Percentiles rank a stretch among this genome's conserved stretches.
Conservation (phyloP, 2,888 invertebrate genomes). For the Diarsia brunnea region DNA sequence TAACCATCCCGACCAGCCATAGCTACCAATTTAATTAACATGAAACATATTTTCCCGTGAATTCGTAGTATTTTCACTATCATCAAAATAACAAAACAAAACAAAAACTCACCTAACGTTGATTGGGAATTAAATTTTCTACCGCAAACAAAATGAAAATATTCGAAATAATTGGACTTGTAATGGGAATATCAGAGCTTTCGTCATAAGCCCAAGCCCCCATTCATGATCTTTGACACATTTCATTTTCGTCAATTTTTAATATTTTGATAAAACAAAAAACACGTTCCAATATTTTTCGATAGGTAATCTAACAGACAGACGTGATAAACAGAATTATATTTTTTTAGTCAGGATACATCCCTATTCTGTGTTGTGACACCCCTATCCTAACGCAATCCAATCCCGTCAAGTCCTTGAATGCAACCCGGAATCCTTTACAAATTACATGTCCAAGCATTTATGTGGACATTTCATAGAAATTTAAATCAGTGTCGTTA, state of each 20-base stretch:
- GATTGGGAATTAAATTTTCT: slow-evolving; percentile 1
- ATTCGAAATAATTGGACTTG: slow-evolving; percentile 19
- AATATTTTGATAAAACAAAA: no score
- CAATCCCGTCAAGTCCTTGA: slow-evolving; percentile 13
- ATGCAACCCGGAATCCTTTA: slow-evolving; percentile 23
- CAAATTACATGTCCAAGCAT: slow-evolving; percentile 54
- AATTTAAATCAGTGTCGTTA: slow-evolving; percentile 65
- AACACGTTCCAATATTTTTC: no score
- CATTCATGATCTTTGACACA: no score
- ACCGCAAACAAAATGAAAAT: slow-evolving; percentile 15
- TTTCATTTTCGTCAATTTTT: no score
- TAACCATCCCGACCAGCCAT: neutral
- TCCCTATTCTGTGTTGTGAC: neutral
- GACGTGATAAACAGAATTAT: no score
- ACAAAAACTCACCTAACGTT: neutral
- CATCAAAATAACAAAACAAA: slow-evolving; percentile 1
- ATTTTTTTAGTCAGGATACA: no score
- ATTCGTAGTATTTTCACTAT: neutral
- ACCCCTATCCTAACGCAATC: slow-evolving; percentile 9
- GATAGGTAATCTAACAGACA: no score
- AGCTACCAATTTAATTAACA: neutral
- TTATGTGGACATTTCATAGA: slow-evolving; percentile 44
- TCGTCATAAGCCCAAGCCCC: no score
- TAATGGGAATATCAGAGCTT: neutral
- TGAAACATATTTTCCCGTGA: neutral